Base-by-base conservation (phyloP, 2,797 vertebrate species). In the Pangasius sanitwongsei region DNA sequence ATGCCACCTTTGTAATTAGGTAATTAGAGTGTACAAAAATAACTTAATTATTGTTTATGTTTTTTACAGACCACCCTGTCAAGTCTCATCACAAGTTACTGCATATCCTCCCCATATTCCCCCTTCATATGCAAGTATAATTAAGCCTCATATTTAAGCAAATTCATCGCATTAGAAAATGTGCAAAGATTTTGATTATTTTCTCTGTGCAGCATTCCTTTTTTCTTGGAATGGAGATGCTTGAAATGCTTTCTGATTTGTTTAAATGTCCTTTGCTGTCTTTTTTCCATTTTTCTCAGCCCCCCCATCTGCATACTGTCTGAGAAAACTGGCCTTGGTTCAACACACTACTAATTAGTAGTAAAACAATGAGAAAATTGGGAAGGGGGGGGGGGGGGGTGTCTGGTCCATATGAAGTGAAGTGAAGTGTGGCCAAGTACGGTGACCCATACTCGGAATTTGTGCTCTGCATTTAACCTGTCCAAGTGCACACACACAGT, bases 51-150 rank as follows among this genome's bases (percentile, higher is more conserved):
- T 77, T 50, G 44, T 77, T 50, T 28, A 44, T 6, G 20, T 70
- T 20, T 18, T 70, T 67, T 67, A 31, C 6, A 5, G 65, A 31
- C n/a, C 37, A 75, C 3, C 72, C 3, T 75, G 41, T 75, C 72
- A 75, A 48, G 8, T 28, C 72, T 48, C 41, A 28, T 75, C 7
- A 75, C 25, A 81, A 2, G 1, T 57, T 23, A 13, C 53, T 57
- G 50, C n/a, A 57, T 53, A n/a, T 1, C 23, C 72, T 48, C 12
- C 72, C 41, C 37, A 41, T 48, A 78, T 78, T 23, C 7, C 12
- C 37, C 23, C 25, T 48, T 50, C 12, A 78, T 81, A 84, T 89
- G 86, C 87, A 85, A 23, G 18, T 83, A 85, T 93, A 92, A 94
- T 91, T 92, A 81, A 87, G 82, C 90, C 90, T 88, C 90, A 37